A percentile compares a stretch with the other conserved stretches of the same genome.
Conservation (phyloP, 2,797 vertebrate species). For the Lindbergichthys nudifrons region DNA sequence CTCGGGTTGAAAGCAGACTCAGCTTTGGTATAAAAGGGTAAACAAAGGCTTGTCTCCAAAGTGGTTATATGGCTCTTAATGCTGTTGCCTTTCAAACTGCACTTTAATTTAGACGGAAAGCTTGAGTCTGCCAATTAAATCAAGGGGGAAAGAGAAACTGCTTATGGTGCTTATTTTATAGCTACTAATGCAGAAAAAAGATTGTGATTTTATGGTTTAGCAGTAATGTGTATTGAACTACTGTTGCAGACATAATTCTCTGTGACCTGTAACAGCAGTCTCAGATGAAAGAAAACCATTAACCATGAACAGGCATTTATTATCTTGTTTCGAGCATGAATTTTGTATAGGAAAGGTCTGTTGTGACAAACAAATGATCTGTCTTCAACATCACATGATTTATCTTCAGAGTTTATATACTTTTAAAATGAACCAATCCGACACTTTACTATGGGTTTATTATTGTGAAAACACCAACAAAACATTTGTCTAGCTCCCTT, state of each 20-base stretch:
- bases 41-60: neutral
- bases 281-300: conserved; percentile 17
- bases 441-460: neutral
- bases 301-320: conserved; percentile 19
- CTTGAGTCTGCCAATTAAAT: neutral
- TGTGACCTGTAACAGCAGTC: conserved; percentile 42
- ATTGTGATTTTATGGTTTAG: conserved; percentile 32
- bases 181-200: conserved; percentile 29
- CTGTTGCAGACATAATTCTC: conserved; percentile 26
- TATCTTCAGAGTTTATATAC: neutral
- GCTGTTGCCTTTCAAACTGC: neutral
- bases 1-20: conserved; percentile 4
- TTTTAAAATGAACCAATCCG: neutral
- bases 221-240: conserved; percentile 23
- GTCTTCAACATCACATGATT: neutral
- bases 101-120: neutral
- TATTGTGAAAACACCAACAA: neutral
- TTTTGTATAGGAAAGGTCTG: conserved; percentile 8
- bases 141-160: conserved; percentile 10
- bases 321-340: conserved; percentile 10
- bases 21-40: conserved; percentile 5
- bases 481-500: neutral
- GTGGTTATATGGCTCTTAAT: neutral
- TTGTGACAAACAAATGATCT: neutral
- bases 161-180: conserved; percentile 24